Percentiles rank a stretch among this genome's conserved stretches.
Evolutionary conservation across 2,888 invertebrate species (phyloP).

Genomic region (Periphyllus acericola): DNA sequence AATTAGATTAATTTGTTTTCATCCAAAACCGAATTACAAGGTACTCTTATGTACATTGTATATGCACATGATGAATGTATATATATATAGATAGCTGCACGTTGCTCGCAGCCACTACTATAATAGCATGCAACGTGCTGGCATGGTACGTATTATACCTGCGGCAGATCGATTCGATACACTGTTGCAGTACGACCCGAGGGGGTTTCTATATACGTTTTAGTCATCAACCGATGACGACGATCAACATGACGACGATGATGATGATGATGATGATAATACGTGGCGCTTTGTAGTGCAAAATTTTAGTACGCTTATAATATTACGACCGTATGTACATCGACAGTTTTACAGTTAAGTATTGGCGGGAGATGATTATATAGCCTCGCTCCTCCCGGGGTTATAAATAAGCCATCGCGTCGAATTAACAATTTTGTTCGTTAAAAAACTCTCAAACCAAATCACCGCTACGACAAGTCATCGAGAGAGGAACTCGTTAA

Average conservation of each 20-base stretch:
- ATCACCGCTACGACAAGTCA: background rate
- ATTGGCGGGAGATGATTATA: background rate
- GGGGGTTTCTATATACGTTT: no score
- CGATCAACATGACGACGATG: background rate
- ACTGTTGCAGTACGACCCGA: background rate
- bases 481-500: background rate
- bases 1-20: background rate
- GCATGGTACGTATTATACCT: background rate
- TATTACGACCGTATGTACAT: background rate
- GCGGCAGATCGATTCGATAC: background rate
- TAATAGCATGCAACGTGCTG: background rate
- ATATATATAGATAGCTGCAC: background rate
- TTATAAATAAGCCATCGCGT: conserved; percentile 10
- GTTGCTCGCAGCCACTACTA: background rate
- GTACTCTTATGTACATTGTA: background rate
- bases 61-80: background rate
- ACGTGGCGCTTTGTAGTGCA: background rate
- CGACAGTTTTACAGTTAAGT: conserved; percentile 30
- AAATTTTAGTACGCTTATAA: background rate
- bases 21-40: background rate
- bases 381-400: background rate
- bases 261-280: no score
- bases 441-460: background rate
- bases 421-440: background rate
- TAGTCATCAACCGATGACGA: background rate